phyloP scores from a whole-genome alignment of 2,113 vertebrate genomes.

The Ifrita kowaldi region DNA sequence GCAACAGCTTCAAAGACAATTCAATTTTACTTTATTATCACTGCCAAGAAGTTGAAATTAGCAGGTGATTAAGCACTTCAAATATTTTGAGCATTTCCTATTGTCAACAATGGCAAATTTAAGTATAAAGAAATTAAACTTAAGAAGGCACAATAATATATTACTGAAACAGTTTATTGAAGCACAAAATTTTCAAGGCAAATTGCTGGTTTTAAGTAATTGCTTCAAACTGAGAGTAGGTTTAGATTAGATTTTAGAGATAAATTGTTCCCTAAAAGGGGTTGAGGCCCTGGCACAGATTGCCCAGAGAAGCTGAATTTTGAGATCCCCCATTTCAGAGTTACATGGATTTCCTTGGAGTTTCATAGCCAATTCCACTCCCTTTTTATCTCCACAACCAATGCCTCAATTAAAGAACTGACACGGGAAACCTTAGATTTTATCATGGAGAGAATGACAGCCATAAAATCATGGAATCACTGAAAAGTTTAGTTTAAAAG shows the following conservation, averaged over 20 bases:
- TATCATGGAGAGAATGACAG: too few species aligned
- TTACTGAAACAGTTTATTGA: background rate
- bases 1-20: conserved; percentile 18
- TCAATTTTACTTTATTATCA: conserved; percentile 20
- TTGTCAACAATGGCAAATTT: background rate
- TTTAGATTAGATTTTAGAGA: background rate
- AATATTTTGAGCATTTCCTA: conserved; percentile 5
- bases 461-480: background rate
- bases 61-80: conserved; percentile 24
- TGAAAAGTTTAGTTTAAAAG: background rate
- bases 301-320: background rate
- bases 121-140: background rate
- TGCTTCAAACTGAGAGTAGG: background rate
- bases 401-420: background rate
- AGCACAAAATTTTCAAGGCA: background rate
- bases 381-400: background rate
- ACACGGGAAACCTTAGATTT: background rate
- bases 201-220: background rate
- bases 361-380: background rate
- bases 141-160: background rate
- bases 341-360: background rate
- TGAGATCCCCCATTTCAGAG: background rate
- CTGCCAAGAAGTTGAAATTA: conserved; percentile 29
- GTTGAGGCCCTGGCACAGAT: background rate
- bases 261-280: fast-evolving